Percentiles rank a stretch among this genome's conserved stretches.
These are phyloP conservation scores for Drosophila quadrilineata DNA, from an alignment of 1,140 invertebrate genomes.

Conservation along the genomic window DNA sequence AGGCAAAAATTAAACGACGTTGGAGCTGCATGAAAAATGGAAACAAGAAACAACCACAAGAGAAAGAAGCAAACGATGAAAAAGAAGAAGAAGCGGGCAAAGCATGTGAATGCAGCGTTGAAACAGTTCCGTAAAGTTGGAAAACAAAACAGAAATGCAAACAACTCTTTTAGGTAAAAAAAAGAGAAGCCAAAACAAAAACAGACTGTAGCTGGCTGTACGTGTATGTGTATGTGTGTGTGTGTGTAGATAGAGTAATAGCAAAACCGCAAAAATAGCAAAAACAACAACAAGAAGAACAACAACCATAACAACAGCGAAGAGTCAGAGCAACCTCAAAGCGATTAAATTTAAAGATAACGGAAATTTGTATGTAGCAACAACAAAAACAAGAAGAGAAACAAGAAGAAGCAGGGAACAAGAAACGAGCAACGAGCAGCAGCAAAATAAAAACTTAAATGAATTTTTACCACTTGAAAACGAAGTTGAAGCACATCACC, in stretches of 20 bases:
- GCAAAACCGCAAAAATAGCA: constrained; percentile 37
- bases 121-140: constrained; percentile 63
- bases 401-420: neutral
- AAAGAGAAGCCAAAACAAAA: constrained; percentile 30
- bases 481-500: neutral
- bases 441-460: constrained; percentile 21
- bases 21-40: constrained; percentile 67
- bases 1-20: constrained; percentile 65
- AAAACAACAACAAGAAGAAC: constrained; percentile 8
- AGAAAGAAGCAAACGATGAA: constrained; percentile 28
- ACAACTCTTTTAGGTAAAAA: constrained; percentile 33
- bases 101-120: constrained; percentile 60
- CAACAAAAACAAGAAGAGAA: neutral
- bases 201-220: constrained; percentile 12
- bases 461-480: constrained; percentile 19
- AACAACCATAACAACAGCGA: constrained; percentile 3
- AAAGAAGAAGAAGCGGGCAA: constrained; percentile 24
- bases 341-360: constrained; percentile 60
- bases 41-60: constrained; percentile 55
- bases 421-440: too few relatives aligned
- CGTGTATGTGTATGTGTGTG: neutral
- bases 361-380: constrained; percentile 33
- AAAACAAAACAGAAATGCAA: constrained; percentile 63
- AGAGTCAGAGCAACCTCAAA: constrained; percentile 61
- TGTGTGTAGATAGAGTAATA: constrained; percentile 32